Conservation (phyloP, 2,113 vertebrate genomes). For the Alethe castanea region DNA sequence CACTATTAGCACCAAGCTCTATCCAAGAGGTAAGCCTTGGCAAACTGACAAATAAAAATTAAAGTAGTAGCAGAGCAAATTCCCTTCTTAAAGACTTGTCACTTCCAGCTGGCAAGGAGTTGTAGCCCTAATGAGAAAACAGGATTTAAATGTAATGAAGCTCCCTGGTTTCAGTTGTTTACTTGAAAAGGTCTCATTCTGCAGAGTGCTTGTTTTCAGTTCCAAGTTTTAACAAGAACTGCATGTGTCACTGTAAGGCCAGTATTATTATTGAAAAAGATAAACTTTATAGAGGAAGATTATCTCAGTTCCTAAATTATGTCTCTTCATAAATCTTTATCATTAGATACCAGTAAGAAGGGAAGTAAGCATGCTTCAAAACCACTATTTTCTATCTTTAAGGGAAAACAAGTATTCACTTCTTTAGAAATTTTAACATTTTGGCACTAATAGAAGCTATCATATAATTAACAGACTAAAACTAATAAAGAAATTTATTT, state of each 20-base stretch:
- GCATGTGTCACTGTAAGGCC: background rate
- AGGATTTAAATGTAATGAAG: slow-evolving; percentile 48
- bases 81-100: slow-evolving; percentile 16
- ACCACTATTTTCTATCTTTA: background rate
- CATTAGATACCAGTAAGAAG: background rate
- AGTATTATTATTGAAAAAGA: background rate
- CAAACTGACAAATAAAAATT: slow-evolving; percentile 53
- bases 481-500: background rate
- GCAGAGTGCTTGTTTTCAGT: background rate
- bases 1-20: background rate
- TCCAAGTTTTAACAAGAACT: slow-evolving; percentile 1
- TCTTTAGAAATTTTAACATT: background rate
- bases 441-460: background rate
- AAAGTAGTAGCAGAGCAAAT: slow-evolving; percentile 28
- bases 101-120: slow-evolving; percentile 46
- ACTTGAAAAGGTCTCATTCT: slow-evolving; percentile 31
- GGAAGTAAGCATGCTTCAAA: background rate
- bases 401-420: background rate
- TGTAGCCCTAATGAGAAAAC: slow-evolving; percentile 48
- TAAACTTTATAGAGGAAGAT: background rate
- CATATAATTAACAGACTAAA: background rate
- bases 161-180: slow-evolving; percentile 33
- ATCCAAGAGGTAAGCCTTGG: slow-evolving; percentile 17
- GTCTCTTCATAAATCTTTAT: background rate
- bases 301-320: background rate